Base-by-base conservation (phyloP, 2,888 invertebrate genomes). In the Embidobia sp. region DNA sequence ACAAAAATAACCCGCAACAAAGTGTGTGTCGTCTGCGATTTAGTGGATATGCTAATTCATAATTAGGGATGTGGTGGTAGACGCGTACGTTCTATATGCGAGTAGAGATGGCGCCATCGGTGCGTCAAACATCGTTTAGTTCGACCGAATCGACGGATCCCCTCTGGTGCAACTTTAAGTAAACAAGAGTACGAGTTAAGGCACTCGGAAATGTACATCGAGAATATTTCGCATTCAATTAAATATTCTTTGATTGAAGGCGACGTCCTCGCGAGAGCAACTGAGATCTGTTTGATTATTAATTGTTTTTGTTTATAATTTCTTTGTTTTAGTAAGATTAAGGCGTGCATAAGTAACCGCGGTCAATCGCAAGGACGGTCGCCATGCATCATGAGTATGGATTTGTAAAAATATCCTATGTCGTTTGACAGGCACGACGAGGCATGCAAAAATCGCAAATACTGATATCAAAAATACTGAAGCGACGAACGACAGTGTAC, bases 381-480 rank as follows among this genome's bases (percentile, higher is more conserved):
- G 31, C 27, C 42, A 15, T 31, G 10, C 22, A 42, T 49, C 6
- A 22, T 22, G 29, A 1, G 4, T n/a, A 10, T 11, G 31, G 10
- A n/a, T 33, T 33, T 33, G 31, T 61, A 79, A 79, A 81, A 81
- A 81, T 80, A 78, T 81, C 78, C 82, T 81, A 82, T 79, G 81
- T 77, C 78, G 49, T 79, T 80, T 80, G 79, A 81, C 78, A 85
- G 84, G 82, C 84, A 84, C 82, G 77, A 79, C 66, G 33, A 79
- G 66, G 55, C 67, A 78, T 80, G 80, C 78, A 76, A 79, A 75
- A 57, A 72, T 81, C 81, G 82, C 81, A 85, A 88, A 89, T 89
- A 88, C 88, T 89, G 88, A 88, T 89, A 86, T 86, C 79, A 85
- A 86, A 88, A 89, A 88, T 88, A 88, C 88, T 88, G 84, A 85